These are phyloP conservation scores for Pseudococcus viburni DNA, from an alignment of 2,888 invertebrate genomes.

Conservation along the genomic window DNA sequence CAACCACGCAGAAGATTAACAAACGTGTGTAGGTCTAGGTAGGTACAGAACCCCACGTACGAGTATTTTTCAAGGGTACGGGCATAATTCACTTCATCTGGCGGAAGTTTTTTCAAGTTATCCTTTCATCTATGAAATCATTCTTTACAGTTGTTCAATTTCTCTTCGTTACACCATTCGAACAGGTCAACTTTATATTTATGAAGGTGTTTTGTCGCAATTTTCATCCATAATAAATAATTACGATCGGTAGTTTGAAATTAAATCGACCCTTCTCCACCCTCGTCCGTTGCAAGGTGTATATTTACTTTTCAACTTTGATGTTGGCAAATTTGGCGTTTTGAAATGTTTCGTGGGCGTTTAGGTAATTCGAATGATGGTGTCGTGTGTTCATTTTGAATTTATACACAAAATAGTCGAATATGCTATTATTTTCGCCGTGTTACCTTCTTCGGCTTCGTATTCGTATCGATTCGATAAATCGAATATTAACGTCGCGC, in stretches of 20 bases:
- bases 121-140: conserved; percentile 14
- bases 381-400: conserved; percentile 16
- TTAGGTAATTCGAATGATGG: neutral
- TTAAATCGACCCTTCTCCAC: neutral
- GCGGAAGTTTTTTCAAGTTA: neutral
- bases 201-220: neutral
- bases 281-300: neutral
- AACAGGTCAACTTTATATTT: neutral
- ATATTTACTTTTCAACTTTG: neutral
- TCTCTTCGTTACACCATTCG: neutral
- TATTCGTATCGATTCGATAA: conserved; percentile 13
- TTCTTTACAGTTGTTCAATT: neutral
- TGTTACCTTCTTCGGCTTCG: neutral
- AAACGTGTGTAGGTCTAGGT: neutral
- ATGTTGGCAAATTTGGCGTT: neutral
- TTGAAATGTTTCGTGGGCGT: neutral
- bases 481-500: conserved; percentile 9
- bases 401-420: neutral
- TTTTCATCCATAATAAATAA: neutral
- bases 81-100: neutral
- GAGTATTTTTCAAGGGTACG: neutral
- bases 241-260: neutral
- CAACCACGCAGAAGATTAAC: conserved; percentile 38
- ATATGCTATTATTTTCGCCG: conserved; percentile 11
- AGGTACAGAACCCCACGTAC: no score